Evolutionary conservation across 1,140 invertebrate genomes (phyloP), one percentile per base, ranked within the genome.

Genomic region (Diplogasteroides magnus): DNA sequence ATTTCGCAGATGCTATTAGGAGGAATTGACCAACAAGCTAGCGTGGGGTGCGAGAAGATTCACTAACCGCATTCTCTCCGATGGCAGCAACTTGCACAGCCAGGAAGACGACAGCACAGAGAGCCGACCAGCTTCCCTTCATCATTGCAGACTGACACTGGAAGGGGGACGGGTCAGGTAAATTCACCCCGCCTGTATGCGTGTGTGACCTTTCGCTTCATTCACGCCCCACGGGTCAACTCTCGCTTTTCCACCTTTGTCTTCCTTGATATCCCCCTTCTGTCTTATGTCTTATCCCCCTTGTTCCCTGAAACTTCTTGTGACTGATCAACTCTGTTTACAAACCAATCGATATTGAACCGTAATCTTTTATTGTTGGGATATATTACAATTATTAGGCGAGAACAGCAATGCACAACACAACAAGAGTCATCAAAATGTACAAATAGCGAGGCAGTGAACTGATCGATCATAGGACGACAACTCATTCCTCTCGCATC

Each of bases 51-150:
- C n/a, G n/a, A n/a, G n/a, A n/a, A n/a, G 56, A 58, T 2, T 2
- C 31, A 68, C 75, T 77, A 69, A 82, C 78, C 27, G 78, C 73
- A 64, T 82, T 82, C 64, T 80, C 78, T 31, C 78, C 78, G 60
- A 80, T 80, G 0, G 62, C 76, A 14, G 48, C 6, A 25, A 28
- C 62, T 11, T 48, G 19, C 19, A 6, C 37, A 48, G 19, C 37
- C 6, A 48, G 37, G 19, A 48, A 19, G 6, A 19, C 37, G 37
- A 48, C 6, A 48, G 37, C 37, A 48, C 6, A 6, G 37, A 48
- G 6, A 48, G n/a, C 37, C 37, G 37, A 11, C 37, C 37, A 48
- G 37, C 37, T 48, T 11, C 6, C 37, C 37, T 48, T 48, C 6
- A 11, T 48, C 6, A 48, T 6, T 48, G 37, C 6, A 48, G 37